A percentile compares a stretch with the other conserved stretches of the same genome.
phyloP scores from a whole-genome alignment of 2,888 invertebrate species.

The Globia sparganii region DNA sequence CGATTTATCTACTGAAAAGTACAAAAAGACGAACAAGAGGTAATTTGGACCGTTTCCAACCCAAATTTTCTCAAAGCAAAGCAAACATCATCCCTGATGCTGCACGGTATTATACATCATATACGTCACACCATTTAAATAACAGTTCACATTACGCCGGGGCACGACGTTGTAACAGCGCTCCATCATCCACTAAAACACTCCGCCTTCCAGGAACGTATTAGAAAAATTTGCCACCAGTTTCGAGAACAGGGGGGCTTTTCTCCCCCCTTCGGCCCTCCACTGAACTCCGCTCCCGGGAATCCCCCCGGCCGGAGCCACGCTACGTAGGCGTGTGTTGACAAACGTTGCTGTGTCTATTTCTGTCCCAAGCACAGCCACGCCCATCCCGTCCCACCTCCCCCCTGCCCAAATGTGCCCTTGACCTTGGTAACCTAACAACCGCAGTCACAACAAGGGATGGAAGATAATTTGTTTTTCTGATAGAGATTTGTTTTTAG shows the following conservation, averaged over 20 bases:
- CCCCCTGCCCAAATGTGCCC: slow-evolving; percentile 79
- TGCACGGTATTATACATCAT: background rate
- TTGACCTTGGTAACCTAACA: slow-evolving; percentile 90
- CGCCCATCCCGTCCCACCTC: slow-evolving; percentile 72
- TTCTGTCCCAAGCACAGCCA: slow-evolving; percentile 77
- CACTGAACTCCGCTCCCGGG: slow-evolving; percentile 55
- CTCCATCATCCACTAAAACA: slow-evolving; percentile 66
- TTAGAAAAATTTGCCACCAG: slow-evolving; percentile 63
- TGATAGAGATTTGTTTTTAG: slow-evolving; percentile 72
- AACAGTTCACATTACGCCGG: slow-evolving; percentile 52
- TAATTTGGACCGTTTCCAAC: background rate
- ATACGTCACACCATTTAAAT: slow-evolving; percentile 43
- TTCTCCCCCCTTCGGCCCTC: slow-evolving; percentile 32
- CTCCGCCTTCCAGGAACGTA: slow-evolving; percentile 68
- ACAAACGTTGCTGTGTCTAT: slow-evolving; percentile 87
- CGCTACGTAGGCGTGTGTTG: slow-evolving; percentile 88
- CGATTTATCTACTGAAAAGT: background rate
- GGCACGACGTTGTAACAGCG: slow-evolving; percentile 48
- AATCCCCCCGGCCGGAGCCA: slow-evolving; percentile 66
- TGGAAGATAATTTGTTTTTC: slow-evolving; percentile 67
- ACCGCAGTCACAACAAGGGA: slow-evolving; percentile 88
- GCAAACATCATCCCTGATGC: slow-evolving; percentile 1
- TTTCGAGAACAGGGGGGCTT: slow-evolving; percentile 54
- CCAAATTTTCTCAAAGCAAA: background rate
- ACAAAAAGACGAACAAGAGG: background rate